Percentiles rank a stretch among this genome's conserved stretches.
These are phyloP conservation scores for Puntigrus tetrazona DNA, from an alignment of 2,113 vertebrate species.

Conservation along the genomic window DNA sequence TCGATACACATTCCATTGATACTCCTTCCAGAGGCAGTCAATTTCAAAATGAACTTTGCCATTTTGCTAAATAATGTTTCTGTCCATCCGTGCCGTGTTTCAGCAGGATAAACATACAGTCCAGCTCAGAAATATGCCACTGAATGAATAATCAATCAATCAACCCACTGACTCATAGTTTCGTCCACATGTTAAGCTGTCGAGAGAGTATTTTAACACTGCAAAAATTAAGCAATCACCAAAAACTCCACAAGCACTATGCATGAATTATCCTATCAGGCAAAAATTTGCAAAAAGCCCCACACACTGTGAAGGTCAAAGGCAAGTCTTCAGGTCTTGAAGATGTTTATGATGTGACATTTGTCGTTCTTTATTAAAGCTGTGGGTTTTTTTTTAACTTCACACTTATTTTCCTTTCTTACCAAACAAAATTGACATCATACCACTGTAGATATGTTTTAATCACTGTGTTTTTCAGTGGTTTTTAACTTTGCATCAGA, in stretches of 20 bases:
- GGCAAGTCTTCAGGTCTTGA: not conserved
- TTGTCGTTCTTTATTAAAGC: not conserved
- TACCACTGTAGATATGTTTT: not conserved
- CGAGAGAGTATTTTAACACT: not conserved
- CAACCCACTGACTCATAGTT: not conserved
- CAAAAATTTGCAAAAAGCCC: not conserved
- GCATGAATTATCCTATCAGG: not conserved
- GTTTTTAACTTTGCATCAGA: too few species aligned
- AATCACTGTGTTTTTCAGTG: too few species aligned
- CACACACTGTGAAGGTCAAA: not conserved
- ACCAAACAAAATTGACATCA: not conserved
- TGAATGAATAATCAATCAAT: too few species aligned
- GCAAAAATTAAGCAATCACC: too few species aligned
- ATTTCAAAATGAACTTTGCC: not conserved
- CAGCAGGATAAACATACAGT: not conserved
- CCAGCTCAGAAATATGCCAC: not conserved
- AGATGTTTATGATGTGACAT: not conserved
- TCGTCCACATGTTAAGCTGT: not conserved
- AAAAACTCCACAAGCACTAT: not conserved
- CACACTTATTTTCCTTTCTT: not conserved
- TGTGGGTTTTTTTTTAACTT: too few species aligned
- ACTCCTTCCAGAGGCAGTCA: not conserved
- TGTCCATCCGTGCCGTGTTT: not conserved
- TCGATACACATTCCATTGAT: conserved; percentile 5
- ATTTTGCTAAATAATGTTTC: not conserved